A percentile compares a stretch with the other conserved stretches of the same genome.
These are phyloP conservation scores for Apistogramma diplotaenia DNA, from an alignment of 2,113 vertebrate species.

Conservation along the genomic window DNA sequence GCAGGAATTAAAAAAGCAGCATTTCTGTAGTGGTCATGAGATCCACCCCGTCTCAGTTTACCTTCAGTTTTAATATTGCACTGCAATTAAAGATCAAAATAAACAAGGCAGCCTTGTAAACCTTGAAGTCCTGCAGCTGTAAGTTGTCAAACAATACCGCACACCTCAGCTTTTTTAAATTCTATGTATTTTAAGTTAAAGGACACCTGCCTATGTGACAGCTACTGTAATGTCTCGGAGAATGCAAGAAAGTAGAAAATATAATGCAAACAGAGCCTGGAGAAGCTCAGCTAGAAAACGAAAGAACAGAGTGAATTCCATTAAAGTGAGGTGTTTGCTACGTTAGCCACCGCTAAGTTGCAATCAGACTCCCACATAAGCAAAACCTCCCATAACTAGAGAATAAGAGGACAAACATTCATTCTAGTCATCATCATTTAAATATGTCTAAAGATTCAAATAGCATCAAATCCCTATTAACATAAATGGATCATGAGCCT, in stretches of 20 bases:
- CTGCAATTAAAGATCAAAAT: slow-evolving; percentile 30
- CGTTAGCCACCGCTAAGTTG: not conserved
- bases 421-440: not conserved
- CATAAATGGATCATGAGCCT: not conserved
- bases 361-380: not conserved
- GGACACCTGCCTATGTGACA: slow-evolving; percentile 16
- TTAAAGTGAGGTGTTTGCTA: not conserved
- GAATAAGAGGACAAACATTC: not conserved
- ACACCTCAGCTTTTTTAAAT: not conserved
- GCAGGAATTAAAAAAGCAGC: slow-evolving; percentile 55
- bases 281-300: not conserved
- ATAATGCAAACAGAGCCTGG: not conserved
- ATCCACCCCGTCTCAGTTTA: slow-evolving; percentile 53
- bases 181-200: not conserved
- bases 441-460: not conserved
- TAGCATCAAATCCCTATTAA: not conserved
- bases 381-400: not conserved
- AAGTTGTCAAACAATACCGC: not conserved
- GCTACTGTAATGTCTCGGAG: not conserved
- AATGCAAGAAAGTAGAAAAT: not conserved
- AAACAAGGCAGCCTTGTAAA: not conserved
- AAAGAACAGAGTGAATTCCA: not conserved
- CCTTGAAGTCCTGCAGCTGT: not conserved
- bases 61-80: slow-evolving; percentile 14
- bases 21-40: slow-evolving; percentile 46